Evolutionary conservation across 23 tunicate genomes (phyloP), one percentile per base, ranked within the genome.

Genomic region (Phallusia fumigata): DNA sequence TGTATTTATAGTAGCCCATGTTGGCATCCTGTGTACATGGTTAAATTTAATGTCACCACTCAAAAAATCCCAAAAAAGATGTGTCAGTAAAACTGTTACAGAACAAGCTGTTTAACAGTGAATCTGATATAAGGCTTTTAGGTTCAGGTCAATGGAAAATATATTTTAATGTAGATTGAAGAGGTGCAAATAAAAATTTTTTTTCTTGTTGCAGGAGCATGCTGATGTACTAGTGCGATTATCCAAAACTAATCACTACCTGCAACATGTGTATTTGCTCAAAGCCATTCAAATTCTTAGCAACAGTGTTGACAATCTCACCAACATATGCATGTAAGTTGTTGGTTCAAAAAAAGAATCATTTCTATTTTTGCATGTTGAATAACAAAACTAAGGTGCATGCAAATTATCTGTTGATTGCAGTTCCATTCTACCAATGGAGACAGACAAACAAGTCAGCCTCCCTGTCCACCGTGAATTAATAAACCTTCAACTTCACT

Each of bases 401-500:
- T n/a, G n/a, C n/a, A 21, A 24, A 16, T 1, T 21, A 8, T 6
- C 13, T 58, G 28, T 24, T 58, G 28, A 6, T 58, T 22, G 3
- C 28, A 79, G 83, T 52, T 26, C 31, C 16, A 47, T 52, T 6
- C 36, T 53, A 3, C 73, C 73, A 11, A 18, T 79, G 44, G 83
- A 79, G 32, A 52, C 73, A 10, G 91, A 87, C 82, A 87, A 82
- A 76, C 65, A 35, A 50, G 64, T 87, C 10, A 81, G 91, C 76
- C 82, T 81, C 47, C 91, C 91, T 3, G 51, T 82, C 31, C 64
- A 32, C 26, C 82, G 91, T 19, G 91, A 87, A 36, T 19, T 76
- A 45, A 76, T 76, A 64, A 65, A 87, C 65, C 74, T 87, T 2
- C 86, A 87, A 65, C 91, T 87, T 35, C 91, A 82, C 69, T 69